Evolutionary conservation across 2,113 vertebrate species (phyloP).

Genomic region (Melanostigma gelatinosum): DNA sequence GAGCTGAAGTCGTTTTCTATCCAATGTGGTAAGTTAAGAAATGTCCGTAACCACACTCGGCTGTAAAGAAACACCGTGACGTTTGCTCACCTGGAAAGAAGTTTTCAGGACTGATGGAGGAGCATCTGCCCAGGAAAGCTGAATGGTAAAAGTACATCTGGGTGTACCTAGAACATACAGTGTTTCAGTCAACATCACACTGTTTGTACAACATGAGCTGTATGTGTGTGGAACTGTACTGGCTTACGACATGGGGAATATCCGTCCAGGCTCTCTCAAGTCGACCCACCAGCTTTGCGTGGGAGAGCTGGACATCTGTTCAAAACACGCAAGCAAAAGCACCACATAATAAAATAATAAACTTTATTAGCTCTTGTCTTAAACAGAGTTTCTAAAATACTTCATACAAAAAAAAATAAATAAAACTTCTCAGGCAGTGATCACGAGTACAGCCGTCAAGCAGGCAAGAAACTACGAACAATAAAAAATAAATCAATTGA

Average conservation of each 20-base stretch:
- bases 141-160: constrained; percentile 52
- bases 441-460: background rate
- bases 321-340: constrained; percentile 17
- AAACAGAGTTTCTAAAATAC: background rate
- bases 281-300: constrained; percentile 76
- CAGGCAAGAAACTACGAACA: background rate
- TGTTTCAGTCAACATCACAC: constrained; percentile 8
- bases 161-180: constrained; percentile 55
- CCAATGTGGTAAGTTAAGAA: background rate
- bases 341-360: background rate
- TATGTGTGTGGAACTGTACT: background rate
- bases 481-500: background rate
- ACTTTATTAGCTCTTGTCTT: background rate
- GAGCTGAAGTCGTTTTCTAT: background rate
- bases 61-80: background rate
- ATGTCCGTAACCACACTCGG: background rate
- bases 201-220: background rate
- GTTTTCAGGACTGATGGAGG: constrained; percentile 53
- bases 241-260: constrained; percentile 72
- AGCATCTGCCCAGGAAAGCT: constrained; percentile 68
- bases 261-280: constrained; percentile 35
- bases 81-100: constrained; percentile 50
- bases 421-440: background rate
- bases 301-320: constrained; percentile 28
- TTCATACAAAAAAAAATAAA: background rate